These are phyloP conservation scores for Cephus nigrinus DNA, from an alignment of 2,888 invertebrate genomes.

Conservation along the genomic window DNA sequence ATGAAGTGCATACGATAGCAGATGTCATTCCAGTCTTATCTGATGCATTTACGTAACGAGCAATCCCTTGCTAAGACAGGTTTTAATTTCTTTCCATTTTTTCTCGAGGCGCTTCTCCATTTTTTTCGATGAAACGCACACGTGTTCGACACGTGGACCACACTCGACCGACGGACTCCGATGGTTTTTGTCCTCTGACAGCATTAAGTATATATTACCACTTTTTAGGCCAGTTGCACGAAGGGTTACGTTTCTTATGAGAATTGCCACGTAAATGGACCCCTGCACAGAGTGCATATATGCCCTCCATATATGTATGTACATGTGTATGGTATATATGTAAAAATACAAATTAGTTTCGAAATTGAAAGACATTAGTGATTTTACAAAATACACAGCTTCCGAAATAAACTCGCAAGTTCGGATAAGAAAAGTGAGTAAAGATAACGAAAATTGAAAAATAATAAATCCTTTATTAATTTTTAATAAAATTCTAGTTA, in stretches of 20 bases:
- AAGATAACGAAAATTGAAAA: neutral
- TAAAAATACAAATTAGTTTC: neutral
- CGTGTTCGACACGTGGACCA: constrained; percentile 47
- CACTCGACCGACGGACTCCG: constrained; percentile 27
- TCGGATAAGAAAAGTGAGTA: neutral
- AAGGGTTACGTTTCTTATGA: constrained; percentile 15
- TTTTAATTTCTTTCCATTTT: constrained; percentile 33
- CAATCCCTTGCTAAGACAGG: constrained; percentile 26
- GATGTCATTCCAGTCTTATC: constrained; percentile 8
- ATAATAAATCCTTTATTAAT: neutral
- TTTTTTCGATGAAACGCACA: constrained; percentile 27
- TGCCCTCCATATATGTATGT: neutral
- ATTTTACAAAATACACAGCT: neutral
- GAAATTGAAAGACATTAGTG: neutral
- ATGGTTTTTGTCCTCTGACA: constrained; percentile 34
- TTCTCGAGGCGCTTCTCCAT: constrained; percentile 17
- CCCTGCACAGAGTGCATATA: constrained; percentile 4
- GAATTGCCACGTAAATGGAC: neutral
- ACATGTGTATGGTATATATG: neutral
- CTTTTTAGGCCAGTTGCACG: constrained; percentile 21
- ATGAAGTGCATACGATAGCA: neutral
- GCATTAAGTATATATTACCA: constrained; percentile 30
- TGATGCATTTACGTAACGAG: constrained; percentile 20
- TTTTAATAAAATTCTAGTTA: neutral
- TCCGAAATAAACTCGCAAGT: neutral